Evolutionary conservation across 1,140 invertebrate species (phyloP), one percentile per base, ranked within the genome.

Genomic region (Tetranychus urticae): DNA sequence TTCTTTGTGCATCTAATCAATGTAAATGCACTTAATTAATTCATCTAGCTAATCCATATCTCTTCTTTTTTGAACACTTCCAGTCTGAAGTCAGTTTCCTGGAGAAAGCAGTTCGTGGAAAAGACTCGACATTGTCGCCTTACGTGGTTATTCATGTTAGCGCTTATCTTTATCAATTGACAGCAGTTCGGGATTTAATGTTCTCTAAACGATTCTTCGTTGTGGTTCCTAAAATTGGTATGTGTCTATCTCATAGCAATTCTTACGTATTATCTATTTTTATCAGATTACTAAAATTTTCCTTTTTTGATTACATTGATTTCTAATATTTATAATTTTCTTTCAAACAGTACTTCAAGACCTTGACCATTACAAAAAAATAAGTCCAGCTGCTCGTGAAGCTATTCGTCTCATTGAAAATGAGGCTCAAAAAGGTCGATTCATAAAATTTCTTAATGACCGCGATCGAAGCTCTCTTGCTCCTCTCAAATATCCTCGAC

Each of bases 361-460:
- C 55, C 73, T 92, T 68, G 88, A 92, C 70, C 81, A 85, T 61
- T 70, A 88, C 58, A 92, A 93, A 73, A 82, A 81, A 79, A 68
- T 82, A 77, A 76, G 71, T 65, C 77, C 65, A 60, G 78, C 81
- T 65, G 88, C 87, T 0, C 77, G 88, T 56, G 86, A 90, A 70
- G 86, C 85, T 2, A 92, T 89, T 58, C 82, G 88, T 64, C 92
- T 88, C 88, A 72, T 94, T 56, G 88, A 92, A 71, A 72, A 77
- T 34, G 86, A 91, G 72, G 80, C 92, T 31, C 80, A 82, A 61
- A 80, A 81, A 65, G 88, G 88, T 10, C 70, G 72, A 48, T 70
- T 71, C 56, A 68, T 73, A 33, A 64, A 70, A 62, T 82, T 85
- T 4, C 88, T 90, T 71, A 78, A 83, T 37, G 79, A 82, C 31